Evolutionary conservation across 2,113 vertebrate species (phyloP).

Genomic region (Scortum barcoo): DNA sequence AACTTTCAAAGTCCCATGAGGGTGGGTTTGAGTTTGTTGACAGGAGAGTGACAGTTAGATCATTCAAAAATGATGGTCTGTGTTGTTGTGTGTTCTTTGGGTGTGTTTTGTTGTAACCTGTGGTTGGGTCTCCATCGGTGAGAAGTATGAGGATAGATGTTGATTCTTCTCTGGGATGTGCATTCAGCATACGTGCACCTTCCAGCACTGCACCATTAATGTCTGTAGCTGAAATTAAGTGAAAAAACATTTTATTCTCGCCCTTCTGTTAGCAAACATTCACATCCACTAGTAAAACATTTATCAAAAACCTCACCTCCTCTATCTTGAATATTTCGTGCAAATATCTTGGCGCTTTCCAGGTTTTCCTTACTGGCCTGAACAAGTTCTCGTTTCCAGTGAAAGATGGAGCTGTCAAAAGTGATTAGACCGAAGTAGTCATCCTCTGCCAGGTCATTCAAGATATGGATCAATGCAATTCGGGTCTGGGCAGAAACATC

Average conservation of each 20-base stretch:
- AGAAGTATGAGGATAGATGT: slow-evolving; percentile 92
- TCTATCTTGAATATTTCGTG: slow-evolving; percentile 50
- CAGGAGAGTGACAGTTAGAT: background rate
- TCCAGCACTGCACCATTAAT: slow-evolving; percentile 88
- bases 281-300: background rate
- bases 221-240: slow-evolving; percentile 86
- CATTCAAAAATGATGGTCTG: background rate
- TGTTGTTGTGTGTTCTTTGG: no score
- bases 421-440: slow-evolving; percentile 91
- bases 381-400: slow-evolving; percentile 89
- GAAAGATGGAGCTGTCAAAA: slow-evolving; percentile 80
- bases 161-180: slow-evolving; percentile 81
- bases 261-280: background rate
- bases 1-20: no score
- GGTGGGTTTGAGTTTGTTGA: no score
- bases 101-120: slow-evolving; percentile 77
- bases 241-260: slow-evolving; percentile 2
- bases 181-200: slow-evolving; percentile 88
- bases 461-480: slow-evolving; percentile 88
- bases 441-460: slow-evolving; percentile 87
- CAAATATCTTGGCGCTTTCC: slow-evolving; percentile 85
- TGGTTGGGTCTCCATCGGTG: slow-evolving; percentile 92
- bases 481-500: slow-evolving; percentile 85
- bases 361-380: slow-evolving; percentile 87
- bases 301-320: slow-evolving; percentile 82